phyloP scores from a whole-genome alignment of 2,888 invertebrate genomes.

The Andrena bicolor region DNA sequence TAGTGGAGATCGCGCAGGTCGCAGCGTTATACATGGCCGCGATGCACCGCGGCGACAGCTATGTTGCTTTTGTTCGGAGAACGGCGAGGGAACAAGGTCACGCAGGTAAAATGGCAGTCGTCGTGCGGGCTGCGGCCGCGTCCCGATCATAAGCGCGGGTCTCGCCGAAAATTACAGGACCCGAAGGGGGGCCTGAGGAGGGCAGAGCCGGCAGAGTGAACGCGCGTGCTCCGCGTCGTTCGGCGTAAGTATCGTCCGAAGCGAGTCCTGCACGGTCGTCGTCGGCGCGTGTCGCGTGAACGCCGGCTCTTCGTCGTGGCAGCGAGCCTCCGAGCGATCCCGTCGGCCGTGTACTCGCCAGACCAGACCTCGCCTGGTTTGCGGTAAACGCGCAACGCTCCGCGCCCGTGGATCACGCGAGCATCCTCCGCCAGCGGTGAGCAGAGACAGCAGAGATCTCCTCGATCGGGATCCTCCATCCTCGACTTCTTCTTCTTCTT shows the following conservation, averaged over 20 bases:
- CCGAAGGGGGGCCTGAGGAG: neutral
- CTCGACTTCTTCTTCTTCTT: too few relatives aligned
- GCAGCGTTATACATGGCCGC: neutral
- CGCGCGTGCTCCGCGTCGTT: neutral
- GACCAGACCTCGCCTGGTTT: neutral
- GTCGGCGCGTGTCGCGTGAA: slow-evolving; percentile 8
- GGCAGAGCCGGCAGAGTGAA: neutral
- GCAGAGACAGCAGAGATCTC: too few relatives aligned
- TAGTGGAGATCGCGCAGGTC: neutral
- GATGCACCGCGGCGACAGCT: slow-evolving; percentile 52
- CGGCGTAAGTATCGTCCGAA: neutral
- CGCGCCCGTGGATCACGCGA: slow-evolving; percentile 9
- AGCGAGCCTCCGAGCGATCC: slow-evolving; percentile 35
- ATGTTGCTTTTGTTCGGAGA: slow-evolving; percentile 78
- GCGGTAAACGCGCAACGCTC: slow-evolving; percentile 4
- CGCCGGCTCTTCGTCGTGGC: neutral
- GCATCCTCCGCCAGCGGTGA: neutral
- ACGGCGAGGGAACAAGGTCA: slow-evolving; percentile 79
- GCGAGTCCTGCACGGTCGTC: slow-evolving; percentile 19
- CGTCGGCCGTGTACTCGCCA: slow-evolving; percentile 14
- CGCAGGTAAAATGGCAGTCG: slow-evolving; percentile 77
- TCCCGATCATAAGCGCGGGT: slow-evolving; percentile 44
- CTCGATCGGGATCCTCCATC: too few relatives aligned
- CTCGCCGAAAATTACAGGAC: slow-evolving; percentile 27
- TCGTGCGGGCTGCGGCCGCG: slow-evolving; percentile 36